Percentiles rank a stretch among this genome's conserved stretches.
Evolutionary conservation across 2,888 invertebrate species (phyloP).

Genomic region (Melipona bicolor): DNA sequence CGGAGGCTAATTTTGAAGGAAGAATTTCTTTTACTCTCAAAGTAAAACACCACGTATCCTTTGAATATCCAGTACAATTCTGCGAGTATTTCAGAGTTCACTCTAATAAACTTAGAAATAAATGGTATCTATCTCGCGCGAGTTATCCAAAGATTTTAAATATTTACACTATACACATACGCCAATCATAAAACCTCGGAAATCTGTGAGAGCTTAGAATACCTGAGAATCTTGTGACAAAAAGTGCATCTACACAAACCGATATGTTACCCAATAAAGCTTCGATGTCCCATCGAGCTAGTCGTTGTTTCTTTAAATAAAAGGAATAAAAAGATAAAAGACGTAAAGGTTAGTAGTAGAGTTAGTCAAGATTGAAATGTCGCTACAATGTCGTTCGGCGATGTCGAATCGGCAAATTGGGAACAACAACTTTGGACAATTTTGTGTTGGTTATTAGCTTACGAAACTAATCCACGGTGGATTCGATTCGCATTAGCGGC

Average conservation of each 20-base stretch:
- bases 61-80: too few species aligned
- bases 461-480: not conserved
- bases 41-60: too few species aligned
- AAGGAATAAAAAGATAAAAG: not conserved
- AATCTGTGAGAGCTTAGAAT: not conserved
- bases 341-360: not conserved
- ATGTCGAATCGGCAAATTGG: not conserved
- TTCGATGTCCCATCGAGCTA: not conserved
- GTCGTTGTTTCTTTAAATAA: not conserved
- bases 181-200: fast-evolving
- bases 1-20: too few species aligned
- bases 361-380: not conserved
- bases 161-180: not conserved
- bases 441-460: not conserved
- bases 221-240: too few species aligned
- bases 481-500: not conserved
- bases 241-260: not conserved
- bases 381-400: not conserved
- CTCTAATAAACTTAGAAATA: fast-evolving
- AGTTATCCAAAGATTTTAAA: not conserved
- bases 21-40: too few species aligned
- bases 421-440: not conserved
- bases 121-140: not conserved
- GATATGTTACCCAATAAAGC: not conserved
- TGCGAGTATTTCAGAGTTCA: not conserved